Evolutionary conservation across 2,113 vertebrate species (phyloP).

Genomic region (Ictidomys tridecemlineatus): DNA sequence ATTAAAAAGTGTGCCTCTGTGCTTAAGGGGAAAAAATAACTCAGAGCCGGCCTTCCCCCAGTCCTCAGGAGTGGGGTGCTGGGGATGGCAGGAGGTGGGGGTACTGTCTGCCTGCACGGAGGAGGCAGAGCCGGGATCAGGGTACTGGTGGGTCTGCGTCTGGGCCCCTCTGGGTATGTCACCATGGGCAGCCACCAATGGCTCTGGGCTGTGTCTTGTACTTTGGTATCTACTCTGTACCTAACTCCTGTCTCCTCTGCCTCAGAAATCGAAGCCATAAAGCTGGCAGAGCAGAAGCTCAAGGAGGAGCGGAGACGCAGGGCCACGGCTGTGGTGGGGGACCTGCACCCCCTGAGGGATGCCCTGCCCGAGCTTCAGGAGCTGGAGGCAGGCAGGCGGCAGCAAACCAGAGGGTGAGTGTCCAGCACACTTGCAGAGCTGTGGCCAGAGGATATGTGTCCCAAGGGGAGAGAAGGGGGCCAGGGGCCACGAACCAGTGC

Average conservation of each 20-base stretch:
- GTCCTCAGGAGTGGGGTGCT: not conserved
- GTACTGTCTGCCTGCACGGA: not conserved
- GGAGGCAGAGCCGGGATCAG: not conserved
- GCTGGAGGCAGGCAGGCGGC: conserved; percentile 82
- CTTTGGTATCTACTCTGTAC: not conserved
- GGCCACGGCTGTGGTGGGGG: conserved; percentile 93
- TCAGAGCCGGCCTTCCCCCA: not conserved
- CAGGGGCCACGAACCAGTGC: not conserved
- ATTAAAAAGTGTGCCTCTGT: conserved; percentile 30
- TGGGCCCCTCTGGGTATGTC: too few relatives aligned
- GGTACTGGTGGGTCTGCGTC: not conserved
- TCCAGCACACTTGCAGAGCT: not conserved
- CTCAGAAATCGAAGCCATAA: conserved; percentile 94
- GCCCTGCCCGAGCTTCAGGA: conserved; percentile 93
- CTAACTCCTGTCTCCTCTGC: not conserved
- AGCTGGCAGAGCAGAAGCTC: conserved; percentile 89
- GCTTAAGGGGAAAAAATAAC: conserved; percentile 41
- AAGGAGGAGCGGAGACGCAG: conserved; percentile 88
- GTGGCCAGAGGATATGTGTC: not conserved
- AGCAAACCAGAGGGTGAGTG: conserved; percentile 82
- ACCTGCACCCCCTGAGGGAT: conserved; percentile 93
- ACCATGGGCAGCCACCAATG: not conserved
- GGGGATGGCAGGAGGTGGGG: not conserved
- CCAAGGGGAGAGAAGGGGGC: too few relatives aligned
- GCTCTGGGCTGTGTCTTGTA: not conserved